Percentiles rank a stretch among this genome's conserved stretches.
These are phyloP conservation scores for Zaprionus lineosus DNA, from an alignment of 2,888 invertebrate species.

Conservation along the genomic window DNA sequence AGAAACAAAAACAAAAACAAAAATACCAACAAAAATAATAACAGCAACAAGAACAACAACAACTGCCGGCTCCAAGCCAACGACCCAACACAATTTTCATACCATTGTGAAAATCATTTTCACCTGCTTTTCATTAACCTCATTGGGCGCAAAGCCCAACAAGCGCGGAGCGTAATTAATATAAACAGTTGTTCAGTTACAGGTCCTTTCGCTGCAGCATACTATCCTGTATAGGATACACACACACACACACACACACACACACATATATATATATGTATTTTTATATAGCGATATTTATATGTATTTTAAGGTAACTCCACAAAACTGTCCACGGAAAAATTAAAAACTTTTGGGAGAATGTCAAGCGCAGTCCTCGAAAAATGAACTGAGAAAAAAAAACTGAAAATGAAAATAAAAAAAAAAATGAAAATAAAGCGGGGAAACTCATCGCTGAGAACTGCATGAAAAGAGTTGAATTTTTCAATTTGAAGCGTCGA, in stretches of 20 bases:
- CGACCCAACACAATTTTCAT: slow-evolving; percentile 3
- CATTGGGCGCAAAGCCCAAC: slow-evolving; percentile 9
- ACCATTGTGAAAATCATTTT: slow-evolving; percentile 1
- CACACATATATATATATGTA: not conserved
- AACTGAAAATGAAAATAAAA: not conserved
- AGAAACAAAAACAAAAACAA: too few relatives aligned
- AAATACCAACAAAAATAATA: too few relatives aligned
- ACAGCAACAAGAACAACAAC: too few relatives aligned
- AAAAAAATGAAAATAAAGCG: slow-evolving; percentile 1
- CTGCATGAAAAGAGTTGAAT: slow-evolving; percentile 2
- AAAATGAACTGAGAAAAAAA: not conserved
- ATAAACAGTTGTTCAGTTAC: slow-evolving; percentile 25
- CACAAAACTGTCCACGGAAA: slow-evolving; percentile 4
- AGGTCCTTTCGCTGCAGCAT: too few relatives aligned
- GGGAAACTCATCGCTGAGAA: not conserved
- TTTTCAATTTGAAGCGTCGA: slow-evolving; percentile 28
- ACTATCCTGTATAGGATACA: too few relatives aligned
- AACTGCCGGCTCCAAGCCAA: too few relatives aligned
- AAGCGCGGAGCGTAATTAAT: slow-evolving; percentile 34
- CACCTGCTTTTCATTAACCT: slow-evolving; percentile 16
- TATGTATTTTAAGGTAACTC: not conserved
- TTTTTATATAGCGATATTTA: not conserved
- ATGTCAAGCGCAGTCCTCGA: slow-evolving; percentile 32
- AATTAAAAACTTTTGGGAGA: slow-evolving; percentile 39
- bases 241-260: too few relatives aligned